Evolutionary conservation across 2,888 invertebrate species (phyloP).

Genomic region (Ophion slaviceki): DNA sequence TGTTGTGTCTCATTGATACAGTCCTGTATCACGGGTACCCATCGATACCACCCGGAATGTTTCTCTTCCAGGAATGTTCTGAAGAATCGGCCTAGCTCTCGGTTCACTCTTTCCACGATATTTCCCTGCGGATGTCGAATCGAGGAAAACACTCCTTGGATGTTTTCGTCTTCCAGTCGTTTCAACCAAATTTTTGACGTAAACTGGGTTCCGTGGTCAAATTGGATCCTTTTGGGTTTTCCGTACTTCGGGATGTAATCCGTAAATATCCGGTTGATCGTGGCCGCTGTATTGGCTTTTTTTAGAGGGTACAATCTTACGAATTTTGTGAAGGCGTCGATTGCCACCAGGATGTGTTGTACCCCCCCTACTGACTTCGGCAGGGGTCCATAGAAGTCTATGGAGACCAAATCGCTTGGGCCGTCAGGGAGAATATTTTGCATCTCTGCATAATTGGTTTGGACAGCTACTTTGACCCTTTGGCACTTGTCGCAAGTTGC

Average conservation of each 20-base stretch:
- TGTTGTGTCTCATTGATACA: slow-evolving; percentile 24
- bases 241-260: slow-evolving; percentile 20
- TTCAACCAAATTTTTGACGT: slow-evolving; percentile 1
- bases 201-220: slow-evolving; percentile 35
- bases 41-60: slow-evolving; percentile 18
- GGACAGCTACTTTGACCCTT: neutral
- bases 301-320: neutral
- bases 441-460: neutral
- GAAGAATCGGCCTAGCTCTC: slow-evolving; percentile 20
- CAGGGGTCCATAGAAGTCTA: slow-evolving; percentile 22
- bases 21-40: neutral
- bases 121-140: slow-evolving; percentile 32
- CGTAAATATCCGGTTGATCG: neutral
- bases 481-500: neutral
- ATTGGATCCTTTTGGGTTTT: slow-evolving; percentile 17
- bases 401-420: slow-evolving; percentile 3
- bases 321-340: slow-evolving; percentile 23
- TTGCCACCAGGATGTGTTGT: slow-evolving; percentile 11
- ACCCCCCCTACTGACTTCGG: neutral
- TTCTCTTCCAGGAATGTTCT: neutral
- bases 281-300: neutral
- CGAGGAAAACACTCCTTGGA: slow-evolving; percentile 8
- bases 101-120: slow-evolving; percentile 1
- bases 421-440: neutral
- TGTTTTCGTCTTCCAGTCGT: neutral